Conservation (phyloP, 2,113 vertebrate species). For the Pollachius pollachius region DNA sequence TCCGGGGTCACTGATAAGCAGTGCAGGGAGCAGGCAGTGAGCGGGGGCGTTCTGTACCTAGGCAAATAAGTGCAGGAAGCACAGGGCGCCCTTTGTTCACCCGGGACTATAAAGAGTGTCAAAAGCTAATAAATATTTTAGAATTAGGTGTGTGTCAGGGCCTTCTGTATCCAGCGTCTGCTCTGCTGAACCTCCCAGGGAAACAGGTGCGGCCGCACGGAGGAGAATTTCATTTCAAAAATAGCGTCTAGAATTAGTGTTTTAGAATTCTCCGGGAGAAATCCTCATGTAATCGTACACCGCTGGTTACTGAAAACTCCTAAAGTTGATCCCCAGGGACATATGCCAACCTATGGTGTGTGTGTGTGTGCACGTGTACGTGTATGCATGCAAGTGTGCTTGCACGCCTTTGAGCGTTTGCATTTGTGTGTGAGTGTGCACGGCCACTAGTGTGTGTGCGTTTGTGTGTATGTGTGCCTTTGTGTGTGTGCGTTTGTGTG, state of each 20-base stretch:
- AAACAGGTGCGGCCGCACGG: constrained; percentile 96
- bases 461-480: constrained; percentile 7
- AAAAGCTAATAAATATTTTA: constrained; percentile 99
- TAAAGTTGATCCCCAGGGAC: constrained; percentile 75
- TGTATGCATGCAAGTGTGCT: constrained; percentile 25
- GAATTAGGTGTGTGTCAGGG: constrained; percentile 88
- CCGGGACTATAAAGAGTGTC: constrained; percentile 74
- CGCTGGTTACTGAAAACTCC: constrained; percentile 65
- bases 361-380: constrained; percentile 34
- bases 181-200: constrained; percentile 85
- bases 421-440: constrained; percentile 40
- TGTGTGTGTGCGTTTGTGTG: too few relatives aligned
- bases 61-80: constrained; percentile 17
- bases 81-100: constrained; percentile 85
- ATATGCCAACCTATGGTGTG: constrained; percentile 70
- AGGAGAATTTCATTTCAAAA: constrained; percentile 98
- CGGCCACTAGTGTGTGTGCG: constrained; percentile 31
- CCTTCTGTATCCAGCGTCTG: constrained; percentile 88
- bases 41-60: neutral
- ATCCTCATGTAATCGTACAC: constrained; percentile 80
- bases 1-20: constrained; percentile 43
- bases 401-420: constrained; percentile 39
- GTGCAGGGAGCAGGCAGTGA: constrained; percentile 10
- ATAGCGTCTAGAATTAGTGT: constrained; percentile 86
- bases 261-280: constrained; percentile 80